These are phyloP conservation scores for Hylyphantes graminicola DNA, from an alignment of 1,140 invertebrate genomes.

Conservation along the genomic window DNA sequence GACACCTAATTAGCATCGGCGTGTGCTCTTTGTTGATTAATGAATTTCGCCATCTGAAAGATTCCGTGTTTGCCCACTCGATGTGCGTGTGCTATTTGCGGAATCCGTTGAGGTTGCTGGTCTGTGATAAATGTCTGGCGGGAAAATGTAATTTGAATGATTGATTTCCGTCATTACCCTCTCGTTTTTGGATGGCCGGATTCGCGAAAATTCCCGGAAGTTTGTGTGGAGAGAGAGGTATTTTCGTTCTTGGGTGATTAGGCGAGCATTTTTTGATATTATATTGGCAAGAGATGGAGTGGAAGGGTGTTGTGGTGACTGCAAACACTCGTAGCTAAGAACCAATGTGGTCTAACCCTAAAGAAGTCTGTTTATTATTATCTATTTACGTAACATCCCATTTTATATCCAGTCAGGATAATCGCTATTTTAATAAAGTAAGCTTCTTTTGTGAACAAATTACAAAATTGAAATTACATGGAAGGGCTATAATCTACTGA, in stretches of 20 bases:
- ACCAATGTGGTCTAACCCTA: too few relatives aligned
- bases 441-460: too few relatives aligned
- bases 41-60: conserved; percentile 34
- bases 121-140: background rate
- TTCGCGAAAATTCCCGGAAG: conserved; percentile 1
- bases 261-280: conserved; percentile 7
- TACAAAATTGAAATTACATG: too few relatives aligned
- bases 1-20: conserved; percentile 55
- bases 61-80: conserved; percentile 18
- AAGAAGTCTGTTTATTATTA: too few relatives aligned
- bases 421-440: too few relatives aligned
- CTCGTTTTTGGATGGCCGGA: conserved; percentile 23
- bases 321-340: too few relatives aligned
- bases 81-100: conserved; percentile 20
- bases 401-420: too few relatives aligned
- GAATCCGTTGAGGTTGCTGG: background rate
- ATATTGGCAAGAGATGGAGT: background rate
- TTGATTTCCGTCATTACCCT: conserved; percentile 48
- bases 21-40: conserved; percentile 42
- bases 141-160: conserved; percentile 33
- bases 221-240: background rate
- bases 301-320: too few relatives aligned
- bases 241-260: too few relatives aligned
- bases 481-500: too few relatives aligned
- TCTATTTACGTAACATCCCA: too few relatives aligned